Percentiles rank a stretch among this genome's conserved stretches.
Evolutionary conservation across 2,797 vertebrate species (phyloP).

Genomic region (Carapus acus): DNA sequence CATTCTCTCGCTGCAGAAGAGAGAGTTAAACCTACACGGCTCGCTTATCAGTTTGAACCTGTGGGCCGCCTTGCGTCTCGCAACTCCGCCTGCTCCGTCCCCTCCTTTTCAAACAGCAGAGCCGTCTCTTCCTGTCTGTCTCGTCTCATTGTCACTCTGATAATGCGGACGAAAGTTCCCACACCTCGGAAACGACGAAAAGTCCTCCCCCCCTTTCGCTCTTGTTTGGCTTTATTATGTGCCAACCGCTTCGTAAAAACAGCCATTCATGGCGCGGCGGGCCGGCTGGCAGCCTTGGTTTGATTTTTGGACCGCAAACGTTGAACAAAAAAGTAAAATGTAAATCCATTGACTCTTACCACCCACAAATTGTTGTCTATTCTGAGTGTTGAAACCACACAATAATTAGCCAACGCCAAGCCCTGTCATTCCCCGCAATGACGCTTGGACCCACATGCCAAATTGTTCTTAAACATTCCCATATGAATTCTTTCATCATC

Average conservation of each 20-base stretch:
- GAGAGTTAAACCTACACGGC: constrained; percentile 50
- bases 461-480: constrained; percentile 25
- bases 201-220: constrained; percentile 21
- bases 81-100: no score
- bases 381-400: constrained; percentile 38
- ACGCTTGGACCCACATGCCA: constrained; percentile 17
- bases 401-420: constrained; percentile 31
- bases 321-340: constrained; percentile 49
- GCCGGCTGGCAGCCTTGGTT: constrained; percentile 24
- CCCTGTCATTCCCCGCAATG: constrained; percentile 37
- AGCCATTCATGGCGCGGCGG: constrained; percentile 46
- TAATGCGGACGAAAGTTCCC: constrained; percentile 36
- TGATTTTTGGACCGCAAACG: constrained; percentile 41
- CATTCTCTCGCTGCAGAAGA: constrained; percentile 60
- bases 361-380: constrained; percentile 42
- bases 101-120: constrained; percentile 26
- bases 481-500: constrained; percentile 10
- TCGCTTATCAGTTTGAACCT: constrained; percentile 39
- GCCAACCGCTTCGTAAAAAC: constrained; percentile 45
- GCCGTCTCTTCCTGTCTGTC: constrained; percentile 14
- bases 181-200: constrained; percentile 52
- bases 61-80: constrained; percentile 21
- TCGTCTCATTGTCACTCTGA: constrained; percentile 39
- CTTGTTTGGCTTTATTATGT: constrained; percentile 37
- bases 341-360: constrained; percentile 35